Base-by-base conservation (phyloP, 92 coral and sea anemone species). In the Hydrozoanthus gracilis region DNA sequence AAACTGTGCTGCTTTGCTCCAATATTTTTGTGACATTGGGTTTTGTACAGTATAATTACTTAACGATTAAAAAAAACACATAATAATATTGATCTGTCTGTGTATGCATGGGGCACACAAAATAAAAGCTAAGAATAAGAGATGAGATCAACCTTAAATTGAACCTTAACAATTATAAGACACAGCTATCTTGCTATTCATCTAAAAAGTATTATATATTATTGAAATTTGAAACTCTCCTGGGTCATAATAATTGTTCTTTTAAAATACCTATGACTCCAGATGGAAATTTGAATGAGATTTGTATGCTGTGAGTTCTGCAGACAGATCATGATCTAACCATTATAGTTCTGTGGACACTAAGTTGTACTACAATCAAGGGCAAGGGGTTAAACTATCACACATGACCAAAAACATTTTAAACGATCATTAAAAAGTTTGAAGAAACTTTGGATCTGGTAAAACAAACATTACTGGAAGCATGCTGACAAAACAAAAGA, bases 401-500 rank as follows among this genome's bases (percentile, higher is more conserved):
- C 45, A 49, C 18, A 11, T 49, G 58, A 15, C 79, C 18, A 48
- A 76, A 64, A 66, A 13, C 47, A 9, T 13, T 14, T 27, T 27
- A 16, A 65, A 78, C 46, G 83, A 9, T 62, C 70, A 60, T 78
- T 58, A 62, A 78, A 75, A 75, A 8, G n/a, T 4, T 61, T 8
- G 18, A 15, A 60, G 52, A 78, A 78, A 47, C 55, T 79, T 64
- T 4, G 46, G 56, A 66, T 64, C 14, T 79, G 44, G 18, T 54
- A 78, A n/a, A 80, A 52, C 49, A 80, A 80, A 80, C 73, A 65
- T 18, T 48, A 66, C 51, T 46, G 10, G 5, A 51, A 80, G 44
- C 62, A 47, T 62, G 74, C 48, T 80, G 69, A 65, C 85, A 80
- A 62, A 77, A 66, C 6, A 68, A 62, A 65, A 48, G 8, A 45